Evolutionary conservation across 2,113 vertebrate genomes (phyloP), one percentile per base, ranked within the genome.

Genomic region (Tricholaema leucomelas): DNA sequence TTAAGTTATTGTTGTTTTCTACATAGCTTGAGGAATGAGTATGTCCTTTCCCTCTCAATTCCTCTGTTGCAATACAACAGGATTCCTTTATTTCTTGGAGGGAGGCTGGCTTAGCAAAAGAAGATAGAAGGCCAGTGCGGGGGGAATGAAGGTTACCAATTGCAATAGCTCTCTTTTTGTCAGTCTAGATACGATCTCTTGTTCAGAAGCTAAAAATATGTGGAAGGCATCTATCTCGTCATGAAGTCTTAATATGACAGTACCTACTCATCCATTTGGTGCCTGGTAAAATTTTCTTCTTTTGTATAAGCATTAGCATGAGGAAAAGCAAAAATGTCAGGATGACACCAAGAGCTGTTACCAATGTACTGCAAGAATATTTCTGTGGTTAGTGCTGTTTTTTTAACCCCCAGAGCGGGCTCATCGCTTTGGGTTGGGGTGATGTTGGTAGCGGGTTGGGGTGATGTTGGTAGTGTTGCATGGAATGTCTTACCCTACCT

Each of bases 121-220:
- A 82, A 74, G 56, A 27, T 73, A 28, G 40, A 82, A 87, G 60
- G 30, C 50, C 9, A 15, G 0, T 30, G 31, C 59, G 6, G 21
- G 25, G 10, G 10, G 13, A 18, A 7, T 70, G 73, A 64, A 27
- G 17, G 11, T 59, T 87, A 40, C 35, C 85, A 50, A 71, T 42
- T 60, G 20, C 55, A 85, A 30, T n/a, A 91, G 74, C 25, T 73
- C 25, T 87, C 31, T 69, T 72, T 86, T 64, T 84, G 44, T 86
- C 44, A 61, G 27, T 72, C 54, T 69, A 66, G 60, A 59, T 59
- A 70, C 0, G 0, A 24, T 70, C 19, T 61, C 28, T 80, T 92
- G 44, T 87, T 87, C 64, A 83, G 79, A 87, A 81, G 14, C 28
- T 91, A 77, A 74, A 91, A 87, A 64, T 82, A 80, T 23, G 15